These are phyloP conservation scores for Cricetomys ansorgei DNA, from an alignment of 2,113 vertebrate genomes.

Conservation along the genomic window DNA sequence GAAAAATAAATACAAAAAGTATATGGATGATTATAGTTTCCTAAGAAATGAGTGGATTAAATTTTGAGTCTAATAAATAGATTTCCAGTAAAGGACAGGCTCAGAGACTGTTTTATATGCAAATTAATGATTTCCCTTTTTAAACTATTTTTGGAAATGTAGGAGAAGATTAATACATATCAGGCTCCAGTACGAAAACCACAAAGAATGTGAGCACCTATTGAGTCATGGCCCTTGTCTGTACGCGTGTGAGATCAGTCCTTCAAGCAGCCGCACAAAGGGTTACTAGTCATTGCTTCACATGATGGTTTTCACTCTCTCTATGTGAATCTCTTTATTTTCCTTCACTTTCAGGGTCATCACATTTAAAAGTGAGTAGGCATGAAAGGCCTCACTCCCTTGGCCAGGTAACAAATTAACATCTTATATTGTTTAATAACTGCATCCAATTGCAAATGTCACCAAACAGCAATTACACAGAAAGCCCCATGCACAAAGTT, in stretches of 20 bases:
- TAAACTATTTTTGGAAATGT: neutral
- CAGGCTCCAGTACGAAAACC: neutral
- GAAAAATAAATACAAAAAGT: too few species aligned
- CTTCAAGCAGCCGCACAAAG: neutral
- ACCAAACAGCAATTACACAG: constrained; percentile 83
- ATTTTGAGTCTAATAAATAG: neutral
- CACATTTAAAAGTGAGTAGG: constrained; percentile 68
- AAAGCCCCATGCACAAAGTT: constrained; percentile 76
- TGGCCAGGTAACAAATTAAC: constrained; percentile 80
- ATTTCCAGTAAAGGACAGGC: neutral
- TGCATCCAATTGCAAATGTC: constrained; percentile 81
- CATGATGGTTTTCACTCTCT: neutral
- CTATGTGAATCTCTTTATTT: constrained; percentile 52
- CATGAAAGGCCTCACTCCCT: constrained; percentile 71
- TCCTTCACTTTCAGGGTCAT: constrained; percentile 80
- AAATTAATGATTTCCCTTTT: constrained; percentile 17
- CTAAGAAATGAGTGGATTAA: neutral
- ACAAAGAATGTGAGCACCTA: neutral
- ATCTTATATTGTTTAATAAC: constrained; percentile 83
- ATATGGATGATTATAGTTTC: neutral
- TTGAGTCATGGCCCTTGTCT: neutral
- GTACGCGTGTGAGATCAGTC: neutral
- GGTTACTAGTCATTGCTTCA: neutral
- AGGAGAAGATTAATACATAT: neutral
- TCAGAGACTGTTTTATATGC: neutral